Base-by-base conservation (phyloP, 2,797 vertebrate genomes). In the Otolemur crassicaudatus region DNA sequence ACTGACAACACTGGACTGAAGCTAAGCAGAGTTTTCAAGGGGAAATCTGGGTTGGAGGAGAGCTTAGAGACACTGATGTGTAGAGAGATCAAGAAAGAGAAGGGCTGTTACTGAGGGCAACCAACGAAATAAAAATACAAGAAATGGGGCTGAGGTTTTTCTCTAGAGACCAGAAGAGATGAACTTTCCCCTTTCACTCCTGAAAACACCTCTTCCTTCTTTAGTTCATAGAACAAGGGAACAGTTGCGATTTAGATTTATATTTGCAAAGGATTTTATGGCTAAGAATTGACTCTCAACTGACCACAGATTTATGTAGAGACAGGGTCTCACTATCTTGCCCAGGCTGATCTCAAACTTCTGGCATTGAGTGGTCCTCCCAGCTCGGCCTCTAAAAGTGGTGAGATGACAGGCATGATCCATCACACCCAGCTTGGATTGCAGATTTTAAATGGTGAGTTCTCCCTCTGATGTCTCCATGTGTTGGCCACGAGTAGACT, bases 141-240 rank as follows among this genome's bases (percentile, higher is more conserved):
- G 58, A 4, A 16, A 23, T 5, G 29, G 12, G 13, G 7, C 31
- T 20, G 29, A 43, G 20, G 0, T 23, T 72, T 58, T 65, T 49
- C 20, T 40, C 22, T 25, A 23, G 87, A 43, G 12, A 13, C 20
- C 37, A 4, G 14, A 22, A 25, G 69, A 34, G 69, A 34, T 46
- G 29, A 25, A 37, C 14, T 53, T 37, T 20, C 13, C 12, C 25
- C 0, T 43, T 56, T 4, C 0, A 13, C 20, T 12, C 14, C 4
- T 25, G 1, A 5, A 27, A 81, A 49, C 5, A 0, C 0, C 17
- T 53, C 69, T 65, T 43, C 14, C 1, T 85, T 72, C 58, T 75
- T n/a, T 58, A 34, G 56, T 49, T 76, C 43, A 46, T 37, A 60
- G 80, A 79, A 14, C 25, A 46, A 31, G 10, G 22, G 13, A 67